Evolutionary conservation across 2,797 vertebrate genomes (phyloP), one percentile per base, ranked within the genome.

Genomic region (Scleropages formosus): DNA sequence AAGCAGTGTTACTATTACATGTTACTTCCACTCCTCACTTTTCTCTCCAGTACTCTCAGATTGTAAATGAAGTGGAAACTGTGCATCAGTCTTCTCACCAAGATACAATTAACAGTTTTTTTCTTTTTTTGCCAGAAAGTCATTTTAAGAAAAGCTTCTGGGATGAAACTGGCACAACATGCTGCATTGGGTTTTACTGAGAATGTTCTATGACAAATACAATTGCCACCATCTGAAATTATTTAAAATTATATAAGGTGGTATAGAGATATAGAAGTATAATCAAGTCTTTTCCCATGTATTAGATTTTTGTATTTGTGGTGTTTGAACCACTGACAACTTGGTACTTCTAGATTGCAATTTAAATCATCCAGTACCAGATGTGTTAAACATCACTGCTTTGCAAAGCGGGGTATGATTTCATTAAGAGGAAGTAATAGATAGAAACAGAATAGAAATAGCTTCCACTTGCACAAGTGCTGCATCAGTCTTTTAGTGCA

Each of bases 171-270:
- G 66, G 69, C 47, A 51, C 31, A 65, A 65, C 65, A 65, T 44
- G 65, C 39, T 15, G 56, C 51, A 58, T 26, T 56, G 68, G 68
- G 53, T 71, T 56, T 49, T 46, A 67, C 65, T 65, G 63, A 65
- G 65, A 65, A 65, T 65, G 65, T 63, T 69, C 66, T 69, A 69
- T 46, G 53, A 49, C 66, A 69, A 69, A 69, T 69, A 51, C 26
- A 69, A 51, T 69, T 51, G 46, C 53, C 20, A 69, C 13, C 69
- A 22, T 49, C 69, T 69, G 6, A 49, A 46, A 49, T 49, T 69
- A 49, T 69, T 51, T 47, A 2, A n/a, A n/a, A n/a, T 31, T 39
- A 39, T 39, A 39, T 39, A 39, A 31, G 6, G 39, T 6, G 39
- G 31, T 39, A 6, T 6, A 39, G 6, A 39, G 39, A 31, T 39